phyloP scores from a whole-genome alignment of 2,797 vertebrate genomes.

The Calcarius lapponicus region DNA sequence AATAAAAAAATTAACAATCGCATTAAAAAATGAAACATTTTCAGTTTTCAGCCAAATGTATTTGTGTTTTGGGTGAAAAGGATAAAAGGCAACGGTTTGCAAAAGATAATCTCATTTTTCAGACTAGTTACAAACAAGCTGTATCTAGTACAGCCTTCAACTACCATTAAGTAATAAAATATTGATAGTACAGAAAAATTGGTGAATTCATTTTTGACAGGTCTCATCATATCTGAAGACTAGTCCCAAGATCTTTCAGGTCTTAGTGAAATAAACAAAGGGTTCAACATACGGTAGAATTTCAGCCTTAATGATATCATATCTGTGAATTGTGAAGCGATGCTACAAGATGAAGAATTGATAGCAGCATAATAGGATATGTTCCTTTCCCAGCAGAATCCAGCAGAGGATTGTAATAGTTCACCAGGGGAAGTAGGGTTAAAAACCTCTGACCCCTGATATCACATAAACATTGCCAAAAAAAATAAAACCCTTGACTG shows the following conservation, averaged over 20 bases:
- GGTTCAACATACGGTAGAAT: background rate
- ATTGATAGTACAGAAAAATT: background rate
- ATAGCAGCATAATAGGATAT: constrained; percentile 53
- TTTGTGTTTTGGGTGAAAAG: background rate
- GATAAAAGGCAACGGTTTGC: background rate
- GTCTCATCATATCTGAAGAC: constrained; percentile 6
- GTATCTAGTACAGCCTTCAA: background rate
- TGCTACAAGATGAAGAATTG: constrained; percentile 49
- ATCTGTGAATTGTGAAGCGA: constrained; percentile 45
- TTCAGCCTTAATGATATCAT: constrained; percentile 40
- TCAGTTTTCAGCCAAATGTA: background rate
- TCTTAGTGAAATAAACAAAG: constrained; percentile 33
- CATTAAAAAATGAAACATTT: background rate
- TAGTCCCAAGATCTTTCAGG: constrained; percentile 22
- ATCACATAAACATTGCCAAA: constrained; percentile 55
- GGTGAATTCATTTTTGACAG: background rate
- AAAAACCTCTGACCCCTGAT: constrained; percentile 71
- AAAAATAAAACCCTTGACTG: constrained; percentile 54
- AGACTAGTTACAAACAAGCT: background rate
- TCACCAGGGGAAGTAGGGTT: constrained; percentile 57
- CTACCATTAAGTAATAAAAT: background rate
- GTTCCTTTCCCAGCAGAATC: constrained; percentile 56
- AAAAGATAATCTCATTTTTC: background rate
- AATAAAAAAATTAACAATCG: background rate
- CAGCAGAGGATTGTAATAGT: constrained; percentile 58